phyloP scores from a whole-genome alignment of 2,888 invertebrate genomes.

The Apamea epomidion region DNA sequence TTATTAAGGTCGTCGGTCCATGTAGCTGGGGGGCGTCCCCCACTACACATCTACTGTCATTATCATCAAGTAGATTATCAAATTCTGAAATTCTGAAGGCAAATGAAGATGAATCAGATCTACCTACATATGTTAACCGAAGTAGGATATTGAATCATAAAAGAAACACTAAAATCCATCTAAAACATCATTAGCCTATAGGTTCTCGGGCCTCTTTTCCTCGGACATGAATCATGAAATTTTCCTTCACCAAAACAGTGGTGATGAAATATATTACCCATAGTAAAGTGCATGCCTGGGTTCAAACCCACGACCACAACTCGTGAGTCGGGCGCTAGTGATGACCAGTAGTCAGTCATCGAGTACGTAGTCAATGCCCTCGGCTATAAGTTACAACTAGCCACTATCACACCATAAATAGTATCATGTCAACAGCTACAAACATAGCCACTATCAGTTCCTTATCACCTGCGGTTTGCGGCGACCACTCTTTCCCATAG shows the following conservation, averaged over 20 bases:
- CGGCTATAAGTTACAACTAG: neutral
- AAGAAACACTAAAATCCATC: neutral
- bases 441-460: conserved; percentile 37
- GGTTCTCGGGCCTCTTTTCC: too few species aligned
- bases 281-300: neutral
- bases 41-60: neutral
- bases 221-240: too few species aligned
- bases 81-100: too few species aligned
- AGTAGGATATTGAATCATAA: neutral
- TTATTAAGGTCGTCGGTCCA: neutral
- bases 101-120: neutral
- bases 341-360: neutral
- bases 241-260: neutral
- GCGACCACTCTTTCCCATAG: conserved; percentile 40
- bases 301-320: neutral
- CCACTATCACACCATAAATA: conserved; percentile 2
- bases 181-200: neutral
- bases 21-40: neutral
- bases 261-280: neutral
- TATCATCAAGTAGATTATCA: neutral
- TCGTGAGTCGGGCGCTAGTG: neutral
- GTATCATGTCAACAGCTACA: neutral
- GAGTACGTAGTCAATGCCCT: neutral
- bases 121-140: neutral
- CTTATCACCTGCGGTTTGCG: conserved; percentile 52